Base-by-base conservation (phyloP, 2,797 vertebrate species). In the Dermochelys coriacea region DNA sequence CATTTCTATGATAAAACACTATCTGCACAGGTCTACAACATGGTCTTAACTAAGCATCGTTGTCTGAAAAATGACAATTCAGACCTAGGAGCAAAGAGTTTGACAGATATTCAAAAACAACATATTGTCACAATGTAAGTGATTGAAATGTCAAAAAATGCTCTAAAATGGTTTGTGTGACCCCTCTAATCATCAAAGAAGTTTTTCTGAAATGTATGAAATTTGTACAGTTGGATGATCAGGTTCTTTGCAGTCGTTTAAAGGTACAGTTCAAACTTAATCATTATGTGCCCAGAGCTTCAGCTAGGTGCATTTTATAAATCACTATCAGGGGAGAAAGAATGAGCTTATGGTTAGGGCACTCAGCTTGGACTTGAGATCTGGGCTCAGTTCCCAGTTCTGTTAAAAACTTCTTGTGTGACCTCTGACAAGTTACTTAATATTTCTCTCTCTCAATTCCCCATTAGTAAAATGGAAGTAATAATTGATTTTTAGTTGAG, bases 1-100 rank as follows among this genome's bases (percentile, higher is more conserved):
- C 10, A 59, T 59, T 84, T 87, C 57, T 51, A 12, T 57, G 80
- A 88, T 91, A 89, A 95, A 94, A 82, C 57, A 68, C 79, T 87
- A 41, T 87, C 68, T 54, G 75, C 86, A n/a, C 79, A 80, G 84
- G 75, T 57, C 55, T 87, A 83, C 77, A 94, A 68, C 31, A 5
- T 1, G 21, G 61, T 64, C 84, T 87, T 82, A 12, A 47, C 12
- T 86, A 90, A 81, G 74, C 49, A 21, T 55, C 49, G 8, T 29
- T 86, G 80, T 52, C 78, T 18, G 50, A 85, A 25, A 89, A 10
- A 64, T 37, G 25, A 92, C n/a, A 75, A 79, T 27, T 21, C 59
- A 68, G 86, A 57, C 81, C 31, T 74, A 57, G 37, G 64, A 91
- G 14, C 80, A 93, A 91, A 74, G 50, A 4, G 15, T 84, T 61